Evolutionary conservation across 2,113 vertebrate genomes (phyloP).

Genomic region (Halcyon malimbica): DNA sequence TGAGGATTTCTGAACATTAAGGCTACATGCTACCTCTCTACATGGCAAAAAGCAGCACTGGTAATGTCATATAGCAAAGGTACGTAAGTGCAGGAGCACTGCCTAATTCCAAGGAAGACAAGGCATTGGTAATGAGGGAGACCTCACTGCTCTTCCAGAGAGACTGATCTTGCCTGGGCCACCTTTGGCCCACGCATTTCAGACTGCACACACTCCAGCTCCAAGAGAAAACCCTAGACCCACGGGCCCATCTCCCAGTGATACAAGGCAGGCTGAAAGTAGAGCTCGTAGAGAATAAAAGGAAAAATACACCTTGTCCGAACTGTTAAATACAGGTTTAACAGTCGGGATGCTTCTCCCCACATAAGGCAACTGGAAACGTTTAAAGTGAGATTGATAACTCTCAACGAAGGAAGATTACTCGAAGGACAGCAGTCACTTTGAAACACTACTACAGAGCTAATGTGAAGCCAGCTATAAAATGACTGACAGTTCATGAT

Average conservation of each 20-base stretch:
- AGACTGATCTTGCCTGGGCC: background rate
- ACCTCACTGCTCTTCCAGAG: background rate
- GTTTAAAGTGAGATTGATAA: background rate
- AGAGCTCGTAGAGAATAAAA: background rate
- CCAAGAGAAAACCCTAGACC: background rate
- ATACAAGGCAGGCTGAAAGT: background rate
- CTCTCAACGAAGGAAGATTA: background rate
- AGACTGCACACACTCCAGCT: background rate
- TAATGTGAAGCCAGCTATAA: background rate
- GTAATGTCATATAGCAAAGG: accelerated
- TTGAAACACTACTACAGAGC: background rate
- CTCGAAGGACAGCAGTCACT: background rate
- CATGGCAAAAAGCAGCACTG: background rate
- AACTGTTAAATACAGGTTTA: background rate
- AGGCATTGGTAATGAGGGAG: background rate
- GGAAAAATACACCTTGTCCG: background rate
- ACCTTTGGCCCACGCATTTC: background rate
- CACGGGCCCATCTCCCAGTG: background rate
- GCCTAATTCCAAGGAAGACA: background rate
- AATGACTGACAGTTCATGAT: background rate
- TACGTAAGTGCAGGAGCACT: accelerated
- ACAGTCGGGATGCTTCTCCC: background rate
- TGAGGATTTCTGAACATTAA: background rate
- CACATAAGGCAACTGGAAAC: background rate
- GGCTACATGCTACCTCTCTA: background rate